Conservation (phyloP, 2,797 vertebrate species). For the Arrhamphus sclerolepis region DNA sequence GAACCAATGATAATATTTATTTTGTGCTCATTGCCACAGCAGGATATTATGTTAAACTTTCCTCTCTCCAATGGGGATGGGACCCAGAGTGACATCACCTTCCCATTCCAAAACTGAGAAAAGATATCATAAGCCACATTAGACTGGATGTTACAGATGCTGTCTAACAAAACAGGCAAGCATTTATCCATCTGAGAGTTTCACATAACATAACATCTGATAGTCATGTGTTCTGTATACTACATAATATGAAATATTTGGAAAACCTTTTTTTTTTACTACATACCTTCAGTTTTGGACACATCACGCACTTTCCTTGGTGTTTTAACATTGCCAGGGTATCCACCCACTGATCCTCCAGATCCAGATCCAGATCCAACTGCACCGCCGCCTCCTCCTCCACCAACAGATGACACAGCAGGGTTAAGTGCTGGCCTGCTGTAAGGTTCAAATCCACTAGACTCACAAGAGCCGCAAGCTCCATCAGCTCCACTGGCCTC, state of each 20-base stretch:
- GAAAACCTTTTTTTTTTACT: not conserved
- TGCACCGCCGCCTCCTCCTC: not conserved
- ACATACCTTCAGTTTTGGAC: constrained; percentile 34
- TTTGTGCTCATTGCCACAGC: constrained; percentile 34
- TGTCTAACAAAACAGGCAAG: constrained; percentile 2
- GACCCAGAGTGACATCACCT: constrained; percentile 60
- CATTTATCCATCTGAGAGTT: not conserved
- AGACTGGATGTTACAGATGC: not conserved
- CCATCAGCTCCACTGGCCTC: constrained; percentile 56
- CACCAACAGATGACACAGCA: not conserved
- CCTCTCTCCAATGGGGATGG: constrained; percentile 47
- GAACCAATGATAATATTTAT: constrained; percentile 57
- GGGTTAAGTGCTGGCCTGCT: not conserved
- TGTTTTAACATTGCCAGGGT: not conserved
- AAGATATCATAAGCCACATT: constrained; percentile 23
- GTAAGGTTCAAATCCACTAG: not conserved
- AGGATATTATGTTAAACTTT: constrained; percentile 32
- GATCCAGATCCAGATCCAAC: not conserved
- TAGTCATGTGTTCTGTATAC: not conserved
- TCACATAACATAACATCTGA: not conserved
- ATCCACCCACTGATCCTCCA: too few relatives aligned
- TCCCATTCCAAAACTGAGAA: constrained; percentile 63
- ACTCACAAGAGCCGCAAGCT: constrained; percentile 64
- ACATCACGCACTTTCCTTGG: constrained; percentile 43
- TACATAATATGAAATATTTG: not conserved